Base-by-base conservation (phyloP, 2,797 vertebrate species). In the Momotus momota region DNA sequence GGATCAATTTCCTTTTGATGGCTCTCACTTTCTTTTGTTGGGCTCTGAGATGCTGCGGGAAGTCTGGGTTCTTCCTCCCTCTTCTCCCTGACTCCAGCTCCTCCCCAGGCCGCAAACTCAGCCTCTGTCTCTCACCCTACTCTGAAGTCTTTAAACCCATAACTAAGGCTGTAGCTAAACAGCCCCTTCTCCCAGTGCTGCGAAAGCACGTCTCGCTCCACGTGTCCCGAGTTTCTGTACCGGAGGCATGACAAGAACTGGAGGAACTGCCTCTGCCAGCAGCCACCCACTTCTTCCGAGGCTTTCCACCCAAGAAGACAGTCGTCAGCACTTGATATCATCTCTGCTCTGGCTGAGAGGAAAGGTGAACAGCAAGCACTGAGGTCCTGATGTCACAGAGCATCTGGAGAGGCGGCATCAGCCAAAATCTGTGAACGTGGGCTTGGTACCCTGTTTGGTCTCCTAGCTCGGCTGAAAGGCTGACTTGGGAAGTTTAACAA, bases 171-270 rank as follows among this genome's bases (percentile, higher is more conserved):
- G 7, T 51, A 72, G 54, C 60, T 45, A 9, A 74, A 45, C 20
- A 27, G 18, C 23, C 16, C 29, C n/a, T 81, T 85, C 62, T 85
- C n/a, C 6, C 0, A 0, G 46, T 35, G 62, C 43, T 27, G 26
- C 0, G 0, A 58, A 61, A 70, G 14, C n/a, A 40, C 3, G 0
- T 41, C 60, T 88, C 0, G 0, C 29, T 69, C 84, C 7, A 2
- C 23, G 4, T 6, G 29, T 4, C 67, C 18, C 0, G 0, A 10
- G n/a, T 65, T 75, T 81, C 51, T 73, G n/a, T 46, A 43, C 38
- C 2, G 6, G 22, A 48, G 52, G 38, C 25, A 26, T 0, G 1
- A 35, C 29, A 54, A 82, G 72, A 81, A 52, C 43, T 16, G 22
- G 45, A 88, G 61, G 49, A 88, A 14, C 43, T 3, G 12, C 29